Conservation (phyloP, 2,113 vertebrate genomes). For the Cepphus grylle region DNA sequence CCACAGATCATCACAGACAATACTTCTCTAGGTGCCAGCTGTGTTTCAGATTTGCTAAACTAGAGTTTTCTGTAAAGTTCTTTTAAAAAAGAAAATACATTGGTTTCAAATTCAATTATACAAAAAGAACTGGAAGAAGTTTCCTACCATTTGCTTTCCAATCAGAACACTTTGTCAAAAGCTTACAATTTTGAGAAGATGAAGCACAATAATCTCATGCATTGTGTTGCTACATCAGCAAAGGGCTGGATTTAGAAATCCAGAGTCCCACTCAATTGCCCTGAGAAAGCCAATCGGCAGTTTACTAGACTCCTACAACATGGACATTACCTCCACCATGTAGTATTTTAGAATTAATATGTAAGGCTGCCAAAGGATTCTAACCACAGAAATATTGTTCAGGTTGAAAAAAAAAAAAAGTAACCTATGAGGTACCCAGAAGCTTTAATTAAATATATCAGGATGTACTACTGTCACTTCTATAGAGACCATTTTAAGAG, state of each 20-base stretch:
- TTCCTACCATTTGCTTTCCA: not conserved
- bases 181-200: not conserved
- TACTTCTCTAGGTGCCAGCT: not conserved
- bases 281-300: not conserved
- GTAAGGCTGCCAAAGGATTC: not conserved
- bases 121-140: not conserved
- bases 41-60: not conserved
- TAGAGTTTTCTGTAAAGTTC: not conserved
- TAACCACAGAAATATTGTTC: not conserved
- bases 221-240: not conserved
- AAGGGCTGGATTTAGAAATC: not conserved
- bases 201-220: not conserved
- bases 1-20: not conserved
- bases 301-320: not conserved
- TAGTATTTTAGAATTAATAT: not conserved
- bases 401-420: not conserved
- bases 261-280: not conserved
- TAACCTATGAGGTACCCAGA: not conserved
- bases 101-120: not conserved
- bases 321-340: not conserved
- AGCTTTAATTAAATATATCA: not conserved
- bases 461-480: not conserved
- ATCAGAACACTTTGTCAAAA: not conserved
- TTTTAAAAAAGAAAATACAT: not conserved
- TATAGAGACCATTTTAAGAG: not conserved